A percentile compares a stretch with the other conserved stretches of the same genome.
Conservation (phyloP, 2,797 vertebrate genomes). For the Hybognathus amarus region DNA sequence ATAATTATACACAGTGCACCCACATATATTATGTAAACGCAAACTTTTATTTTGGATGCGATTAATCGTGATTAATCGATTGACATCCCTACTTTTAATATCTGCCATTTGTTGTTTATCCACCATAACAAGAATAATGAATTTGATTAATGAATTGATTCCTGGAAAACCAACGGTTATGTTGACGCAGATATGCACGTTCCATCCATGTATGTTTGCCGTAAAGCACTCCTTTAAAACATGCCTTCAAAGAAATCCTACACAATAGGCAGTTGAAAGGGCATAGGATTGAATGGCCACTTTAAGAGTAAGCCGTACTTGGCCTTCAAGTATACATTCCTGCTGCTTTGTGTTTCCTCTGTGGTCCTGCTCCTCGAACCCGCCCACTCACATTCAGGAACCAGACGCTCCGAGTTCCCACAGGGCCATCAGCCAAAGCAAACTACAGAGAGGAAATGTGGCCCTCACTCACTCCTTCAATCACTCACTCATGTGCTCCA, state of each 20-base stretch:
- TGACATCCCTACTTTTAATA: no score
- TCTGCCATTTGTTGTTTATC: not conserved
- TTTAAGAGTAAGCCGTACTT: constrained; percentile 81
- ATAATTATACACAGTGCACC: no score
- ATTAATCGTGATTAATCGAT: no score
- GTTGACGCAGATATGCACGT: not conserved
- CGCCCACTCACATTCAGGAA: constrained; percentile 70
- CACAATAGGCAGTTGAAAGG: constrained; percentile 81
- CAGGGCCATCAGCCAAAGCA: constrained; percentile 79
- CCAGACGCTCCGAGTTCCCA: constrained; percentile 74
- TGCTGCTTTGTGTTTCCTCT: constrained; percentile 81
- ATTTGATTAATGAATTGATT: not conserved
- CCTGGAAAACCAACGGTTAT: not conserved
- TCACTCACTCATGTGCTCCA: constrained; percentile 31
- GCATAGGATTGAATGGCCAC: constrained; percentile 79
- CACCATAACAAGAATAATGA: not conserved
- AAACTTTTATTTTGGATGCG: no score
- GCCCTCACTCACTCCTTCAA: constrained; percentile 36
- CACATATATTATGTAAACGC: no score
- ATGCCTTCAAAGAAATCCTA: constrained; percentile 77
- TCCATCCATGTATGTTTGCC: constrained; percentile 60
- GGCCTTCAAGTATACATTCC: constrained; percentile 83
- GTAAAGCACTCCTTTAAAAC: constrained; percentile 75
- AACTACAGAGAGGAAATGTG: constrained; percentile 80
- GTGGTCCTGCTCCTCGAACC: constrained; percentile 70